These are phyloP conservation scores for Dugesia japonica DNA, from an alignment of 2,888 invertebrate species.

Conservation along the genomic window DNA sequence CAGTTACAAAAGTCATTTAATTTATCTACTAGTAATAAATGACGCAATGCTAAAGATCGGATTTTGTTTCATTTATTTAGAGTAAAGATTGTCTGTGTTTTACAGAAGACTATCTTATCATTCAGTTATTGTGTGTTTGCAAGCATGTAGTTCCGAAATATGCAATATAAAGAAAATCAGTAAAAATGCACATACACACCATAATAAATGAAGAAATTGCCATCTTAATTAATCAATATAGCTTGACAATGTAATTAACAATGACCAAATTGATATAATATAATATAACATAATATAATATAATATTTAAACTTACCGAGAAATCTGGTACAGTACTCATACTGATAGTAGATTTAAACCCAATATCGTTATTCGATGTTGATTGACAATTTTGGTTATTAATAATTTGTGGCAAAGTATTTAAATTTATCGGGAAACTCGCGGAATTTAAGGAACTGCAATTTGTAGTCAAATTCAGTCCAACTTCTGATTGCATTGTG, in stretches of 20 bases:
- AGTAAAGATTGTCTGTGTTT: neutral
- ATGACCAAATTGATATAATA: neutral
- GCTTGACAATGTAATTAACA: neutral
- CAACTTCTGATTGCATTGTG: neutral
- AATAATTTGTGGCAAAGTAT: neutral
- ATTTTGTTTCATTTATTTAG: neutral
- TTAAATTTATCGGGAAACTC: neutral
- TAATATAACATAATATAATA: neutral
- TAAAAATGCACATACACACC: neutral
- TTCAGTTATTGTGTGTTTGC: neutral
- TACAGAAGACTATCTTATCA: slow-evolving; percentile 20
- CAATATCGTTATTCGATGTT: neutral
- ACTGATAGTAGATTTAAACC: neutral
- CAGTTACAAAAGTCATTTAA: neutral
- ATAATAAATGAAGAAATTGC: neutral
- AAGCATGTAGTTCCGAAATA: neutral
- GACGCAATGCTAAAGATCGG: slow-evolving; percentile 20
- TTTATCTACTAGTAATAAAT: neutral
- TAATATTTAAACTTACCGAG: neutral
- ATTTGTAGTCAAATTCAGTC: neutral
- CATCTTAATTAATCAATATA: slow-evolving; percentile 1
- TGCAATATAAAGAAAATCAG: neutral
- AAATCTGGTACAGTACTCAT: neutral
- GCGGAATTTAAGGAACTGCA: neutral
- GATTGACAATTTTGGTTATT: neutral